These are phyloP conservation scores for Netelia virgata DNA, from an alignment of 2,888 invertebrate genomes.

Conservation along the genomic window DNA sequence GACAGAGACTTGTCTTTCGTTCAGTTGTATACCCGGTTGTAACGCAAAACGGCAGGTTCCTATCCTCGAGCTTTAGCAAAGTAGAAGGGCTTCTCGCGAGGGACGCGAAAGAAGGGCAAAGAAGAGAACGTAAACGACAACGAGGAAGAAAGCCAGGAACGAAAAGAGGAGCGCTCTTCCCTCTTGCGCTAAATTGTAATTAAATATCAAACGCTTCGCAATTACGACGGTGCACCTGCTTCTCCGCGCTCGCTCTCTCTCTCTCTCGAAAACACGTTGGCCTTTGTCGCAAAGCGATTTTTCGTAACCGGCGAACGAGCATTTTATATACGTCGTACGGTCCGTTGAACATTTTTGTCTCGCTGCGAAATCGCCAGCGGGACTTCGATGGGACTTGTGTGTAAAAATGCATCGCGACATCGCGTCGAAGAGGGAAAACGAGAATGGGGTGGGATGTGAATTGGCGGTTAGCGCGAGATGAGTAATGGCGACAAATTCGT, in stretches of 20 bases:
- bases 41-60: conserved; percentile 72
- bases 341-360: no score
- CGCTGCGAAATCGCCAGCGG: not conserved
- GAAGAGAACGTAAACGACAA: conserved; percentile 43
- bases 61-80: conserved; percentile 61
- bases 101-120: conserved; percentile 62
- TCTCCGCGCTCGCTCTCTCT: conserved; percentile 41
- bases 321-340: no score
- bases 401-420: no score
- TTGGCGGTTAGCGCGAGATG: conserved; percentile 50
- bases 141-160: conserved; percentile 56
- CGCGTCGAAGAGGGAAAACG: not conserved
- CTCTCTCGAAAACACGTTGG: not conserved
- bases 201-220: conserved; percentile 82
- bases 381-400: not conserved
- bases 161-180: conserved; percentile 40
- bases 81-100: conserved; percentile 70
- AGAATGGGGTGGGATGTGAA: conserved; percentile 35
- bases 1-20: conserved; percentile 13
- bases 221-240: conserved; percentile 79
- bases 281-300: no score
- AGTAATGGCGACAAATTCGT: conserved; percentile 45
- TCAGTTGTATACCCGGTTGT: not conserved
- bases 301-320: no score
- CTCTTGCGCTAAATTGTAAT: conserved; percentile 78